Percentiles rank a stretch among this genome's conserved stretches.
Evolutionary conservation across 2,113 vertebrate species (phyloP).

Genomic region (Micronycteris hirsuta): DNA sequence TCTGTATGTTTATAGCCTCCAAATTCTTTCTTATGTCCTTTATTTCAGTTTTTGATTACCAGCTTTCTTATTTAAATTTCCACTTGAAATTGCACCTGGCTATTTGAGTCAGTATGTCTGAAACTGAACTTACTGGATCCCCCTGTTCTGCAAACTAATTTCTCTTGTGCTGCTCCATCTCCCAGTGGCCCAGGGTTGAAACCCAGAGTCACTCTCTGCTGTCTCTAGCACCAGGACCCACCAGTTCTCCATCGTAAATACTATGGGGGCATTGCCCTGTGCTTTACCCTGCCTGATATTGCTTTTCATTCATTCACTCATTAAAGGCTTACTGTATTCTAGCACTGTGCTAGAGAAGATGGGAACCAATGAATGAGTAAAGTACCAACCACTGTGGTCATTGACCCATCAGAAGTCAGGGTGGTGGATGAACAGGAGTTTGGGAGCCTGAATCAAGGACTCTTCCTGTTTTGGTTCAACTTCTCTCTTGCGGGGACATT

Average conservation of each 20-base stretch:
- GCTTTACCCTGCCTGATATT: background rate
- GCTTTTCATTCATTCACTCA: background rate
- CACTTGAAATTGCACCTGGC: background rate
- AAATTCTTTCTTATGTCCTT: background rate
- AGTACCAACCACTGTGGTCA: background rate
- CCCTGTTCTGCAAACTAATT: background rate
- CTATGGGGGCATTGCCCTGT: background rate
- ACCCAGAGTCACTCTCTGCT: background rate
- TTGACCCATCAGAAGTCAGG: background rate
- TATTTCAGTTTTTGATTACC: background rate
- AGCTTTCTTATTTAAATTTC: background rate
- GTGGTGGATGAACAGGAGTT: background rate
- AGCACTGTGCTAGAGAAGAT: background rate
- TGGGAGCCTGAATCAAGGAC: background rate
- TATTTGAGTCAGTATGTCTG: background rate
- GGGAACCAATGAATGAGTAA: background rate
- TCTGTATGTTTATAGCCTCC: background rate
- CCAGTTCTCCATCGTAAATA: background rate
- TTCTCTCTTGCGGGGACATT: background rate
- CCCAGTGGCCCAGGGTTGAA: background rate
- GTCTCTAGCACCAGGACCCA: background rate
- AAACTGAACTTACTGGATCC: background rate
- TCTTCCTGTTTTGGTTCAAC: background rate
- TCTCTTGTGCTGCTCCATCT: background rate
- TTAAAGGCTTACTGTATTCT: background rate